phyloP scores from a whole-genome alignment of 2,888 invertebrate genomes.

The Sinodicranocentrus sp. region DNA sequence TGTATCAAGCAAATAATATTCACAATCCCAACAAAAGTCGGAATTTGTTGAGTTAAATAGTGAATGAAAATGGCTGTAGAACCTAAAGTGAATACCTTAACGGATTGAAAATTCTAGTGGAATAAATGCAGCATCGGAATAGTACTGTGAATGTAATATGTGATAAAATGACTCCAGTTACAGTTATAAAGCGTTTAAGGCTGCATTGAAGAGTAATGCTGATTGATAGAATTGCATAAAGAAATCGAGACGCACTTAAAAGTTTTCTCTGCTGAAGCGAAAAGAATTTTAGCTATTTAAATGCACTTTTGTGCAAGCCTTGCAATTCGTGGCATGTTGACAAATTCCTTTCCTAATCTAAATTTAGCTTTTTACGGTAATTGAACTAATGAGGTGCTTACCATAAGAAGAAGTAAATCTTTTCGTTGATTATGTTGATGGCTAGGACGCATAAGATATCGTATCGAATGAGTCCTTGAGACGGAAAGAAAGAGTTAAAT shows the following conservation, averaged over 20 bases:
- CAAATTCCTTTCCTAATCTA: not conserved
- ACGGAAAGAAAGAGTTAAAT: not conserved
- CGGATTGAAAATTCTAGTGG: too few relatives aligned
- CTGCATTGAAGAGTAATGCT: not conserved
- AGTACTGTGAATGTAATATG: too few relatives aligned
- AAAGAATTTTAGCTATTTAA: slow-evolving; percentile 7
- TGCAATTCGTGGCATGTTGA: slow-evolving; percentile 25
- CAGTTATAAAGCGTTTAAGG: too few relatives aligned
- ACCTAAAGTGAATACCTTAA: too few relatives aligned
- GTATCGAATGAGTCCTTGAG: slow-evolving; percentile 58
- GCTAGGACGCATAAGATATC: slow-evolving; percentile 77
- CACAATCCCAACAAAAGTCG: too few relatives aligned
- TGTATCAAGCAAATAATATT: too few relatives aligned
- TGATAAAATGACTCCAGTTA: too few relatives aligned
- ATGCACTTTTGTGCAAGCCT: slow-evolving; percentile 22
- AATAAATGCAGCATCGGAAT: too few relatives aligned
- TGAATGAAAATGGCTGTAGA: too few relatives aligned
- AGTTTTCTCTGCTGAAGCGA: slow-evolving; percentile 1
- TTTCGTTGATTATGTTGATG: slow-evolving; percentile 77
- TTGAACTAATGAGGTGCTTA: slow-evolving; percentile 51
- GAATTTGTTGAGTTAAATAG: too few relatives aligned
- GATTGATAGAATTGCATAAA: not conserved
- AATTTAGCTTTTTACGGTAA: slow-evolving; percentile 7
- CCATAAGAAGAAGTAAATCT: slow-evolving; percentile 76
- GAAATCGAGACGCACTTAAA: not conserved